Base-by-base conservation (phyloP, 2,888 invertebrate species). In the Saturnia japonica region DNA sequence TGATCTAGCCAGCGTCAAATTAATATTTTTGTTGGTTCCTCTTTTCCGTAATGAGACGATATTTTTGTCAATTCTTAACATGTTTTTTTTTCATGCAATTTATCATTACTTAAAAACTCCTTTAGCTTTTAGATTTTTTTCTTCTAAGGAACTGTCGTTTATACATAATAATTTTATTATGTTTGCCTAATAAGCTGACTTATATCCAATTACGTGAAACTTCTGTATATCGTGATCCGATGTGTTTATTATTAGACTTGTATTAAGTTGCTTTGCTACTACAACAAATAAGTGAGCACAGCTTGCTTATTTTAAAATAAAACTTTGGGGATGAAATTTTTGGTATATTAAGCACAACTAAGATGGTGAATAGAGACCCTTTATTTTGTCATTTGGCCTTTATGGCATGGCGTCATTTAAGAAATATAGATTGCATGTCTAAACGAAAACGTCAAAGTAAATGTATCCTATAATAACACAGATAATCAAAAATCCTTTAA, bases 391-490 rank as follows among this genome's bases (percentile, higher is more conserved):
- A n/a, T n/a, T n/a, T n/a, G n/a, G n/a, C n/a, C n/a, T n/a, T n/a
- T n/a, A n/a, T n/a, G n/a, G n/a, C n/a, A n/a, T n/a, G n/a, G n/a
- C n/a, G n/a, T n/a, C n/a, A n/a, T n/a, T n/a, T n/a, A n/a, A n/a
- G n/a, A n/a, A n/a, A n/a, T n/a, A n/a, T n/a, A n/a, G n/a, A n/a
- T n/a, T n/a, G n/a, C n/a, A n/a, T 54, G n/a, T 22, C 51, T 47
- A 47, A 16, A 47, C n/a, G n/a, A n/a, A n/a, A n/a, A n/a, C n/a
- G n/a, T n/a, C n/a, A 54, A 54, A 54, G 51, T 54, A 54, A 54
- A 22, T 3, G 9, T 2, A 54, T 9, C 54, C 8, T 9, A 0
- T 4, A 54, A 22, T 51, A n/a, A 19, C n/a, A 25, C 57, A n/a
- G 11, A 25, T 60, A 3, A 14, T 14, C 28, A 60, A 60, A 60